A percentile compares a stretch with the other conserved stretches of the same genome.
phyloP scores from a whole-genome alignment of 37 sponge, comb jelly and placozoan genomes.

The Eunapius fragilis region DNA sequence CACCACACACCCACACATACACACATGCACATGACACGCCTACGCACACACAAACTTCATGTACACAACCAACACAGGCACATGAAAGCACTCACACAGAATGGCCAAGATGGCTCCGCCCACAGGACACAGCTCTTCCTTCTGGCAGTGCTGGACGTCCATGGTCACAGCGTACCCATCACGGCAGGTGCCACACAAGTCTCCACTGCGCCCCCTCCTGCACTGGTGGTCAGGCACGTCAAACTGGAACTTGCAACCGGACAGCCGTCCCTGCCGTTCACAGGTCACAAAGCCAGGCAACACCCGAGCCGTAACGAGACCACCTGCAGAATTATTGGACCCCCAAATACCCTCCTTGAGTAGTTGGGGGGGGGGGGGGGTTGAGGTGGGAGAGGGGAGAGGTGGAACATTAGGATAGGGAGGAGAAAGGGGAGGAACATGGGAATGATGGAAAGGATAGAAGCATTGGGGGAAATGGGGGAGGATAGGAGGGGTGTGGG shows the following conservation, averaged over 20 bases:
- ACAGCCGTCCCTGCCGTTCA: conserved; percentile 44
- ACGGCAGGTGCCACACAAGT: conserved; percentile 58
- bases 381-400: no score
- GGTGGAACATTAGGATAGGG: no score
- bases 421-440: no score
- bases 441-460: no score
- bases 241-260: conserved; percentile 75
- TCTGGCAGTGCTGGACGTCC: conserved; percentile 59
- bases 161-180: conserved; percentile 39
- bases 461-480: no score
- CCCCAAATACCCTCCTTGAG: conserved; percentile 73
- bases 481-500: no score
- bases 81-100: conserved; percentile 33
- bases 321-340: conserved; percentile 7
- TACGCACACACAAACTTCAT: background rate
- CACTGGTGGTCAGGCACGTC: conserved; percentile 58
- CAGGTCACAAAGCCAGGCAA: conserved; percentile 62
- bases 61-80: background rate
- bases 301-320: conserved; percentile 33
- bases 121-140: conserved; percentile 1
- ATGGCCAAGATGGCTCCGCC: conserved; percentile 57
- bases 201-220: conserved; percentile 56
- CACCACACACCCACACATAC: background rate
- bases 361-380: no score
- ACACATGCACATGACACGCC: background rate